phyloP scores from a whole-genome alignment of 2,797 vertebrate species.

The Typhlichthys subterraneus region DNA sequence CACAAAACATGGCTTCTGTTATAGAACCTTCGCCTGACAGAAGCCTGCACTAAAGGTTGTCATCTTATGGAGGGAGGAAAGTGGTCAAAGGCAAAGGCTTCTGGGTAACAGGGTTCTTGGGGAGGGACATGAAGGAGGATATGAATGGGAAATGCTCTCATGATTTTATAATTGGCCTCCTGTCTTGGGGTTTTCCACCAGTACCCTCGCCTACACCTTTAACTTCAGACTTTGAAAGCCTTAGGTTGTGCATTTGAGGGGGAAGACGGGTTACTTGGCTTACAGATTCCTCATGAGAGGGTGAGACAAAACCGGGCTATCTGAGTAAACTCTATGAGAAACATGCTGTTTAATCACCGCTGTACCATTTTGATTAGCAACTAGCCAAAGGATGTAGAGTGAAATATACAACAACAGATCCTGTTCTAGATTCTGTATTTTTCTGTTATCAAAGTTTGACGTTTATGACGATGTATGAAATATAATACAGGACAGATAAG shows the following conservation, averaged over 20 bases:
- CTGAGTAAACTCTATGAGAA: conserved; percentile 22
- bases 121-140: conserved; percentile 37
- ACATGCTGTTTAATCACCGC: conserved; percentile 2
- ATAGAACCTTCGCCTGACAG: conserved; percentile 73
- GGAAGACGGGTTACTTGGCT: neutral
- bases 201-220: conserved; percentile 63
- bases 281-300: neutral
- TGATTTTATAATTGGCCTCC: conserved; percentile 77
- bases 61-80: conserved; percentile 66
- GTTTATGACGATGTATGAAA: neutral
- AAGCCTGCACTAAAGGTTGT: conserved; percentile 69
- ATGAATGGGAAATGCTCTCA: conserved; percentile 69
- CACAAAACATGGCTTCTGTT: conserved; percentile 49
- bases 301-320: conserved; percentile 2
- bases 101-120: conserved; percentile 69
- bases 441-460: neutral
- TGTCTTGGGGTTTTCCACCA: conserved; percentile 58
- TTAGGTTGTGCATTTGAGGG: conserved; percentile 13
- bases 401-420: neutral
- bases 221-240: conserved; percentile 65
- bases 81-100: conserved; percentile 76
- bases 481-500: no score
- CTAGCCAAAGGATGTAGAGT: neutral
- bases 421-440: neutral
- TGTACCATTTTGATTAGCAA: conserved; percentile 22